Percentiles rank a stretch among this genome's conserved stretches.
phyloP scores from a whole-genome alignment of 2,888 invertebrate species.

The Amblyjoppa fuscipennis region DNA sequence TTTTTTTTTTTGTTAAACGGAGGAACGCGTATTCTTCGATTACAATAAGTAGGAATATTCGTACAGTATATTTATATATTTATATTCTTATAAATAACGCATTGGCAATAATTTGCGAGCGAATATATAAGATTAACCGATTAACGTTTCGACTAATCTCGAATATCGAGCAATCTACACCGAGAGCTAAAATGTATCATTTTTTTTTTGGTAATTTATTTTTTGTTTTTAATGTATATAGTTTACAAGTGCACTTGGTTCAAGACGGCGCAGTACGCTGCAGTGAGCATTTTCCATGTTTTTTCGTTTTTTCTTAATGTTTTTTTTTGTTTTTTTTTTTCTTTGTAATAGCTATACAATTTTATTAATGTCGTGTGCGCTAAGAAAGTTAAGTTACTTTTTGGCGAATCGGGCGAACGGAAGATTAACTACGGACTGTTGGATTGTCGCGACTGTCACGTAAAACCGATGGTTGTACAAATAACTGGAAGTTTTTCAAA shows the following conservation, averaged over 20 bases:
- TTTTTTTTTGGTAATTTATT: neutral
- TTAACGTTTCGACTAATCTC: slow-evolving; percentile 14
- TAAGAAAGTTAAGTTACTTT: slow-evolving; percentile 14
- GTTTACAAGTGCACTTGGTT: slow-evolving; percentile 83
- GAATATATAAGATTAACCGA: slow-evolving; percentile 19
- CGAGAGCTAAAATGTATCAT: slow-evolving; percentile 45
- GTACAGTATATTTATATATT: neutral
- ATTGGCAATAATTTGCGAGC: slow-evolving; percentile 46
- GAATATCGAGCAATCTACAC: slow-evolving; percentile 39
- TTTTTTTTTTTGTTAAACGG: slow-evolving; percentile 7
- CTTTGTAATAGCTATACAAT: slow-evolving; percentile 29
- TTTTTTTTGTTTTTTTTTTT: neutral
- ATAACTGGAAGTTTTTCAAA: neutral
- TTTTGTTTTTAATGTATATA: slow-evolving; percentile 65
- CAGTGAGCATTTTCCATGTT: slow-evolving; percentile 67
- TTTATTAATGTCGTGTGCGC: slow-evolving; percentile 39
- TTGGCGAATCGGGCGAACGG: slow-evolving; percentile 33
- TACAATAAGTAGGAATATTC: slow-evolving; percentile 37
- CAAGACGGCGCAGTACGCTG: slow-evolving; percentile 81
- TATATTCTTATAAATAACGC: slow-evolving; percentile 30
- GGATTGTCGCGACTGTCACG: slow-evolving; percentile 49
- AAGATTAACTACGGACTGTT: neutral
- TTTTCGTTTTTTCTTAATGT: slow-evolving; percentile 48
- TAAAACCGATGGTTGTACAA: neutral
- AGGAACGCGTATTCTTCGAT: neutral